Evolutionary conservation across 2,888 invertebrate species (phyloP).

Genomic region (Ypsolopha scabrella): DNA sequence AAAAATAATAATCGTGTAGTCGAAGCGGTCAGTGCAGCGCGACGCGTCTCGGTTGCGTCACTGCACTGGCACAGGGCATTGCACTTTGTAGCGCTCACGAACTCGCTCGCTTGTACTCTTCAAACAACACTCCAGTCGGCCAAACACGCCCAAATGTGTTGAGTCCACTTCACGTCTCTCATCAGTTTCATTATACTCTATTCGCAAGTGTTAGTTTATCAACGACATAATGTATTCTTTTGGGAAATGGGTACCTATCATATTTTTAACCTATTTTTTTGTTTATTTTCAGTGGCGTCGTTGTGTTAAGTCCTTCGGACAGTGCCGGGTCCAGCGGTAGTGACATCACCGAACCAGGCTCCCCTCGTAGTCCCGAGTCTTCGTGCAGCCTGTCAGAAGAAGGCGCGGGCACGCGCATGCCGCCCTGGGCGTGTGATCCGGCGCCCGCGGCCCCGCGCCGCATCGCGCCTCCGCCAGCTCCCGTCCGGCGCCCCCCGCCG

Average conservation of each 20-base stretch:
- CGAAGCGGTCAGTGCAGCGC: constrained; percentile 52
- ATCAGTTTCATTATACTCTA: background rate
- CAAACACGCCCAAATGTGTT: background rate
- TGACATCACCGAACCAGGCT: constrained; percentile 89
- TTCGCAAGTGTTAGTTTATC: background rate
- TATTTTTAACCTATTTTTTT: constrained; percentile 9
- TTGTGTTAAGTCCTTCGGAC: constrained; percentile 81
- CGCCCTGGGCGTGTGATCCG: constrained; percentile 63
- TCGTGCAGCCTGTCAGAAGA: constrained; percentile 70
- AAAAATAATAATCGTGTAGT: constrained; percentile 45
- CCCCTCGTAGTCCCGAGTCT: constrained; percentile 81
- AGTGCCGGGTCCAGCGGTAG: constrained; percentile 78
- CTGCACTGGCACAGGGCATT: constrained; percentile 55
- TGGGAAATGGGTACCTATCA: no score
- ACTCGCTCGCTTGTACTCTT: constrained; percentile 13
- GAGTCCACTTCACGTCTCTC: background rate
- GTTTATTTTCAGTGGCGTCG: constrained; percentile 82
- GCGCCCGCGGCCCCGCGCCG: constrained; percentile 21
- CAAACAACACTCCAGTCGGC: background rate
- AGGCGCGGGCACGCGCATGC: constrained; percentile 53
- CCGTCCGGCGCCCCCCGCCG: constrained; percentile 44
- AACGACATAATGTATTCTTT: background rate
- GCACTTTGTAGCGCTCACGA: constrained; percentile 30
- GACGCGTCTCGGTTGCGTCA: constrained; percentile 53
- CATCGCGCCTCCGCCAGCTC: background rate